Percentiles rank a stretch among this genome's conserved stretches.
phyloP scores from a whole-genome alignment of 2,797 vertebrate genomes.

The Platalea minor region DNA sequence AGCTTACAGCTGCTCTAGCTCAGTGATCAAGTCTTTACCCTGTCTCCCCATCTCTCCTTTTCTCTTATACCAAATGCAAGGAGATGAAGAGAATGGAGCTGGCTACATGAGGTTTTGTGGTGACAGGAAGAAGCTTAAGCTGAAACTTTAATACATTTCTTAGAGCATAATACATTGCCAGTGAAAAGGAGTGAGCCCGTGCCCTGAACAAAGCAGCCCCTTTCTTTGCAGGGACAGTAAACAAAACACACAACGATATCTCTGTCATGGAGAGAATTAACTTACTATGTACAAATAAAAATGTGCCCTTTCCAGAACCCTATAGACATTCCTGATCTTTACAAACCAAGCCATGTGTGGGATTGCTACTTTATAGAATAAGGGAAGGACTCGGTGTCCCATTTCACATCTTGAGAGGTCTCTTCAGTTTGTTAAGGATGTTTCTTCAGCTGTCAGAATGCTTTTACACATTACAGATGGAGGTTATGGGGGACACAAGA shows the following conservation, averaged over 20 bases:
- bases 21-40: not conserved
- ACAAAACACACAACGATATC: not conserved
- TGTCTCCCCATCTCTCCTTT: not conserved
- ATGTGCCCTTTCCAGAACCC: not conserved
- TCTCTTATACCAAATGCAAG: not conserved
- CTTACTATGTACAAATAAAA: not conserved
- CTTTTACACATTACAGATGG: not conserved
- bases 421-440: not conserved
- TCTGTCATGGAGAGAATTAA: not conserved
- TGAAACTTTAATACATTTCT: not conserved
- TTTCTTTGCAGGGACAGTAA: not conserved
- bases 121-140: not conserved
- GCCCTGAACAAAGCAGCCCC: not conserved
- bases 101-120: not conserved
- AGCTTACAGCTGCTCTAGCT: not conserved
- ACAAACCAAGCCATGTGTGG: not conserved
- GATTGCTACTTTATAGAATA: not conserved
- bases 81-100: not conserved
- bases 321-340: not conserved
- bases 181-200: not conserved
- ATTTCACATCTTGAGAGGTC: not conserved
- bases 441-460: not conserved
- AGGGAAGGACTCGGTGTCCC: not conserved
- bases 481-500: not conserved
- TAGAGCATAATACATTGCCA: not conserved